Base-by-base conservation (phyloP, 2,888 invertebrate genomes). In the Pyrochroa serraticornis region DNA sequence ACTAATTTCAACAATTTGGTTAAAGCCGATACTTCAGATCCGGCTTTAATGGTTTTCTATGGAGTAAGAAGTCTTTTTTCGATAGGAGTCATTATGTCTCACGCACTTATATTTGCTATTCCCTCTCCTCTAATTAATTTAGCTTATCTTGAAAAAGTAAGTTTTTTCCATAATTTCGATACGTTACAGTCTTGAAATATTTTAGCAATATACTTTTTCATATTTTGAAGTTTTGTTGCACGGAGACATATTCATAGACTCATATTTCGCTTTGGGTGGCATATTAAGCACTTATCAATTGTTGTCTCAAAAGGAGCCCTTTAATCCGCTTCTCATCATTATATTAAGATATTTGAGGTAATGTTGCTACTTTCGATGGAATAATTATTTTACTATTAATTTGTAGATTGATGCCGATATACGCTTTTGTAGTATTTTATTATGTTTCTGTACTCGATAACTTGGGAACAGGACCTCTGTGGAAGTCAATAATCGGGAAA, bases 221-320 rank as follows among this genome's bases (percentile, higher is more conserved):
- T 1, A 10, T 1, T 32, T 6, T 1, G 8, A 0, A 1, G 2
- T 85, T 3, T 72, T 84, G 0, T 76, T 85, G 7, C 86, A 86
- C 65, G 81, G 83, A 39, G 85, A 85, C 62, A 73, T 86, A 0
- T 81, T 85, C 32, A 86, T 86, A 22, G 87, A 87, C 66, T 82
- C 84, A 0, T 86, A 85, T 72, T 86, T 86, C 67, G 71, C 84
- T 7, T 63, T 87, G 6, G 84, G 85, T 38, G 86, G 85, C 0
- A 80, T 86, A 47, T 74, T 86, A 0, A 80, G 82, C 0, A 78
- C 81, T 0, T 80, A 79, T 3, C 76, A 73, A 31, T 60, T 85
- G 0, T 71, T 79, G 0, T 77, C 74, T 35, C 71, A 80, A 39
- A 77, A 75, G 51, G 70, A 71, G 43, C 59, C 71, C 36, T 60